Base-by-base conservation (phyloP, 2,888 invertebrate genomes). In the Spisula subtruncata region DNA sequence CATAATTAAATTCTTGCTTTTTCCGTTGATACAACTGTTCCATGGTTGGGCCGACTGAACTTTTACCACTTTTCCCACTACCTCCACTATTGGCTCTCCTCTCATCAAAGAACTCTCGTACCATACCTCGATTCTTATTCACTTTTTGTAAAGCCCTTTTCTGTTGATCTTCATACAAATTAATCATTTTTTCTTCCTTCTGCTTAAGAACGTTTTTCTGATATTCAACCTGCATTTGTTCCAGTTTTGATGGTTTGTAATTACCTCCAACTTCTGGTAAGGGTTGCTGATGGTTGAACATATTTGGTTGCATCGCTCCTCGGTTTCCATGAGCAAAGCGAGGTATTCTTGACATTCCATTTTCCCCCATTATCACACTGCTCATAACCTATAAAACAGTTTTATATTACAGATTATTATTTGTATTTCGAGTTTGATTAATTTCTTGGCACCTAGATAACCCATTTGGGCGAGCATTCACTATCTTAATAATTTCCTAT, bases 181-280 rank as follows among this genome's bases (percentile, higher is more conserved):
- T 90, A 1, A 95, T 91, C 60, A 96, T 89, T 88, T 95, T 96
- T 56, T 95, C 93, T 85, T 95, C 95, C 83, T 96, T 96, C 85
- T 96, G 94, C 88, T 93, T 94, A 91, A 95, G 32, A n/a, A 95
- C 75, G 51, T 93, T 93, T 41, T 92, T 93, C 86, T 96, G 96
- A 86, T 93, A 95, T 79, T 95, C 93, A 4, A 92, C 90, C 86
- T 95, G 95, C 89, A 96, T 92, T 84, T 94, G 93, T 86, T 94
- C 92, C 41, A 96, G 94, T 35, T 92, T 92, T 46, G 95, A 95
- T 5, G 94, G 95, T 79, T 93, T 94, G 32, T 85, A 66, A 75
- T 51, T 60, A 20, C 54, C 29, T 48, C 82, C 86, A 48, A 85
- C 71, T 32, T 66, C 82, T 54, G 87, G 87, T 54, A 87, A 79